A percentile compares a stretch with the other conserved stretches of the same genome.
phyloP scores from a whole-genome alignment of 1,140 invertebrate species.

The Cecropterus lyciades region DNA sequence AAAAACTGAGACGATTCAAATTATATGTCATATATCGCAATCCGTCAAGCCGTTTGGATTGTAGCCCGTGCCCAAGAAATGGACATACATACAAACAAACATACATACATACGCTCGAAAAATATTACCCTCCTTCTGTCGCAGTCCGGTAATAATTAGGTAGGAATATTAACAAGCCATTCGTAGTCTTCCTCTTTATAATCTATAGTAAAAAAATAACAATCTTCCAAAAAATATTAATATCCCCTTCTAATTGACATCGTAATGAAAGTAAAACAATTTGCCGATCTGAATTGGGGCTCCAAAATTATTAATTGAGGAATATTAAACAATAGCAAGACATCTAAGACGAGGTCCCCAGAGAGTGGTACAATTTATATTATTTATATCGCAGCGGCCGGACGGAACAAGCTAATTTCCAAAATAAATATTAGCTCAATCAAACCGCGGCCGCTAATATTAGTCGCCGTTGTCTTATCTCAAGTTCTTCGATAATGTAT shows the following conservation, averaged over 20 bases:
- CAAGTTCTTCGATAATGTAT: conserved; percentile 29
- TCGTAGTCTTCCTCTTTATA: no score
- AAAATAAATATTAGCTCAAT: conserved; percentile 84
- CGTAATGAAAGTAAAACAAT: conserved; percentile 34
- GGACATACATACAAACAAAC: no score
- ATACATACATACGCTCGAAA: no score
- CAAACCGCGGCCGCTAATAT: conserved; percentile 59
- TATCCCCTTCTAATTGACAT: conserved; percentile 13
- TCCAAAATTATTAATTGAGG: conserved; percentile 77
- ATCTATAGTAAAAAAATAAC: no score
- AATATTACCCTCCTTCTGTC: no score
- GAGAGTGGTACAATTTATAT: conserved; percentile 76
- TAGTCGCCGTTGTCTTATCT: conserved; percentile 45
- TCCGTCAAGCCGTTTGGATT: no score
- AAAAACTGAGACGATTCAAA: no score
- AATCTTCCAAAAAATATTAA: conserved; percentile 15
- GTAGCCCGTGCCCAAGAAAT: no score
- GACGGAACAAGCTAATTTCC: conserved; percentile 79
- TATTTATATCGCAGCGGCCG: conserved; percentile 71
- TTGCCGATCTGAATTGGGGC: conserved; percentile 23
- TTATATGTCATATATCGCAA: no score
- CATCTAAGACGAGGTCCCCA: conserved; percentile 48
- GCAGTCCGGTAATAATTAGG: no score
- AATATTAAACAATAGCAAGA: conserved; percentile 73
- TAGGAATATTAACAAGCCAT: no score